Percentiles rank a stretch among this genome's conserved stretches.
These are phyloP conservation scores for Drosophila seclusa DNA, from an alignment of 2,888 invertebrate species.

Conservation along the genomic window DNA sequence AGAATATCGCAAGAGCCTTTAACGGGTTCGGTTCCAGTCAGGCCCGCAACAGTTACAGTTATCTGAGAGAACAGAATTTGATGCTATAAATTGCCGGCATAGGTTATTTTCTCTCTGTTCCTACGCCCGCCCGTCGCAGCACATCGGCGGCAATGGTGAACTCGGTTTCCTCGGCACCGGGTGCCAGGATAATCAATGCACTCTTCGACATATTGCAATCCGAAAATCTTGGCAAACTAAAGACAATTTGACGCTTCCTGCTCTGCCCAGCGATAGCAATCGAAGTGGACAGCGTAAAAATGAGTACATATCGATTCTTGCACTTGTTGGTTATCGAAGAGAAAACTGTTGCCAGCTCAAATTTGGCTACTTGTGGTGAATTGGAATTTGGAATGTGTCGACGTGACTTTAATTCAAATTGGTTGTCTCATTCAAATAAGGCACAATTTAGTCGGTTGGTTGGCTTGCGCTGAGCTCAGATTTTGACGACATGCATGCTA, in stretches of 20 bases:
- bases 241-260: background rate
- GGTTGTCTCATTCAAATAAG: background rate
- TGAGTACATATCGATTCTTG: constrained; percentile 40
- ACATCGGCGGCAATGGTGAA: constrained; percentile 95
- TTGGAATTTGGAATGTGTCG: background rate
- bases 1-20: constrained; percentile 93
- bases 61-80: constrained; percentile 86
- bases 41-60: constrained; percentile 93
- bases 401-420: constrained; percentile 4
- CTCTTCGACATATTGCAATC: constrained; percentile 78
- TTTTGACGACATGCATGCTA: constrained; percentile 18
- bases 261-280: constrained; percentile 21
- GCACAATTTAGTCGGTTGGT: background rate
- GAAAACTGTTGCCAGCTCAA: background rate
- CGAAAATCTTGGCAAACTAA: background rate
- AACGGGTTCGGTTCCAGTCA: constrained; percentile 88
- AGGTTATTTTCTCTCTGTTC: constrained; percentile 58
- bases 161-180: constrained; percentile 99
- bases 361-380: background rate
- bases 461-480: background rate
- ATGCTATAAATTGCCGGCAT: constrained; percentile 45
- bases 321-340: constrained; percentile 22
- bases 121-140: constrained; percentile 94
- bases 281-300: constrained; percentile 26
- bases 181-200: constrained; percentile 93